phyloP scores from a whole-genome alignment of 2,113 vertebrate species.

The Cnemophilus loriae region DNA sequence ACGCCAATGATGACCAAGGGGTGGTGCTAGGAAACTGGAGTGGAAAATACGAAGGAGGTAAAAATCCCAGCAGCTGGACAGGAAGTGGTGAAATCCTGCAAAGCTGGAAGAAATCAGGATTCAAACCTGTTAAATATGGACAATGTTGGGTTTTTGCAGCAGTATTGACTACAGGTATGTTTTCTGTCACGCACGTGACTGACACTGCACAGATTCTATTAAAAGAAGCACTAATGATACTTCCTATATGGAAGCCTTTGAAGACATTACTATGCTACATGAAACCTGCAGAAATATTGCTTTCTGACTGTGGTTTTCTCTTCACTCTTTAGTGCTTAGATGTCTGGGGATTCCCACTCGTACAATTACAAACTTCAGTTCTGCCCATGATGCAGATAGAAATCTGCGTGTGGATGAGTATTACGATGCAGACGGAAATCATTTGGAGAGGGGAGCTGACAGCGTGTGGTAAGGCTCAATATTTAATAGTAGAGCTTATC shows the following conservation, averaged over 20 bases:
- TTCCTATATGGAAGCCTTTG: neutral
- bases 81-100: constrained; percentile 76
- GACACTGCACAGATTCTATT: neutral
- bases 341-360: constrained; percentile 75
- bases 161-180: constrained; percentile 75
- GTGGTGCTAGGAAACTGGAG: constrained; percentile 77
- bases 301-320: neutral
- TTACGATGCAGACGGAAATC: constrained; percentile 63
- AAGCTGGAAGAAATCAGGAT: constrained; percentile 69
- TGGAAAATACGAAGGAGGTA: constrained; percentile 67
- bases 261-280: neutral
- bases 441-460: constrained; percentile 60
- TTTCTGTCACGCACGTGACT: neutral
- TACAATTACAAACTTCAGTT: constrained; percentile 77
- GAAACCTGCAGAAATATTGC: neutral
- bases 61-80: constrained; percentile 71
- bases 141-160: constrained; percentile 83
- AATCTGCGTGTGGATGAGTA: constrained; percentile 75
- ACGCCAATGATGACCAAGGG: constrained; percentile 73
- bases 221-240: neutral
- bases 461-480: constrained; percentile 68
- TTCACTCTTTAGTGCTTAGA: constrained; percentile 56
- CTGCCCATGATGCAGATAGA: constrained; percentile 75
- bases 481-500: neutral
- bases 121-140: constrained; percentile 70